Evolutionary conservation across 2,113 vertebrate genomes (phyloP).

Genomic region (Macrotis lagotis): DNA sequence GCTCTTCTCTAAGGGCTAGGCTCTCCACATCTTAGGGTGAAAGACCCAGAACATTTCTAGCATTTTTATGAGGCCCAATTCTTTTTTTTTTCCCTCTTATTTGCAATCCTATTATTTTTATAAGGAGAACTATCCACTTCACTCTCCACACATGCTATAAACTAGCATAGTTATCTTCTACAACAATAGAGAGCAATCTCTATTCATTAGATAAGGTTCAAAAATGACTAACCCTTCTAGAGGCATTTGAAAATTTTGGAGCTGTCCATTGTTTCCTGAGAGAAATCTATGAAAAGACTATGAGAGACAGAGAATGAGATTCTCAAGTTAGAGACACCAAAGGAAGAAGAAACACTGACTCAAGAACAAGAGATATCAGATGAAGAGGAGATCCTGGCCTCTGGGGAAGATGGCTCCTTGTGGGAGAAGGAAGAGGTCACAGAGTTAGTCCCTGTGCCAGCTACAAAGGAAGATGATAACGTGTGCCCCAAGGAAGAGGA

Average conservation of each 20-base stretch:
- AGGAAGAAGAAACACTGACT: neutral
- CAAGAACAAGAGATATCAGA: neutral
- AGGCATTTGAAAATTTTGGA: neutral
- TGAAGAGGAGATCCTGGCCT: neutral
- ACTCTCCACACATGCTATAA: neutral
- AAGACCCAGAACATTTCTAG: neutral
- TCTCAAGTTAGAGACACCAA: neutral
- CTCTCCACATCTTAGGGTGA: neutral
- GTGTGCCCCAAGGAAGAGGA: constrained; percentile 52
- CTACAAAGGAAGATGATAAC: neutral
- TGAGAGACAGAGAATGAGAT: neutral
- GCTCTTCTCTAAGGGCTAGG: neutral
- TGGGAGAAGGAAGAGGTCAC: neutral
- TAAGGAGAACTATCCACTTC: neutral
- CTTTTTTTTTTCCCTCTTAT: neutral
- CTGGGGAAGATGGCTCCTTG: neutral
- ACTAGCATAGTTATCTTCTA: neutral
- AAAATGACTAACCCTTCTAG: neutral
- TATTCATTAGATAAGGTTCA: neutral
- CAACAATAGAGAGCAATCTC: neutral
- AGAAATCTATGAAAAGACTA: neutral
- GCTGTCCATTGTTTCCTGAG: neutral
- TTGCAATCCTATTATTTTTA: neutral
- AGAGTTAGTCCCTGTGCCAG: neutral
- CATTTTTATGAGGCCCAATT: neutral